A percentile compares a stretch with the other conserved stretches of the same genome.
Conservation (phyloP, 2,113 vertebrate genomes). For the Camarhynchus parvulus region DNA sequence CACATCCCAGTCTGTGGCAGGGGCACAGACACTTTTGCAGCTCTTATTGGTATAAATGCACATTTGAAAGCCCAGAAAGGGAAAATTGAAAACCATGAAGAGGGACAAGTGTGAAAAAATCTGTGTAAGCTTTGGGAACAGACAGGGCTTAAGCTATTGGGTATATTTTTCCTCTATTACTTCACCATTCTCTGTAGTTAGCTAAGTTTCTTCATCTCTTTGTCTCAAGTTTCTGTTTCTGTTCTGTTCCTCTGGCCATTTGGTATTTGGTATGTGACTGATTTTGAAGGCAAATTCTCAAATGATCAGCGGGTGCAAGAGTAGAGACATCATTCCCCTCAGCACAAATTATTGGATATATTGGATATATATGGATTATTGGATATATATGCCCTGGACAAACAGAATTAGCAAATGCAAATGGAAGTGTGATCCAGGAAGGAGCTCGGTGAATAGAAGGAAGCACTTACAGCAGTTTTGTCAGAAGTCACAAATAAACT, state of each 20-base stretch:
- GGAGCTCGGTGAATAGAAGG: background rate
- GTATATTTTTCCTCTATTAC: background rate
- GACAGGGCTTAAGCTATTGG: background rate
- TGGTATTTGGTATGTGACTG: background rate
- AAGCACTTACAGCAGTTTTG: conserved; percentile 12
- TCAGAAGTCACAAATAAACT: conserved; percentile 48
- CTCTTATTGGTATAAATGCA: background rate
- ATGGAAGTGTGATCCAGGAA: background rate
- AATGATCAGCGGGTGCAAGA: background rate
- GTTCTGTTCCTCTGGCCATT: background rate
- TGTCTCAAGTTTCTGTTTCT: background rate
- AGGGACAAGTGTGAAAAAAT: background rate
- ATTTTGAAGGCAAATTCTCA: background rate
- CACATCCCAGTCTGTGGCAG: background rate
- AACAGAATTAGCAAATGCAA: background rate
- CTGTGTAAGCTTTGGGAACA: background rate
- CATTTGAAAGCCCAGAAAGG: background rate
- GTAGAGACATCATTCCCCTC: background rate
- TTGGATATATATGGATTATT: background rate
- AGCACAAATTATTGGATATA: background rate
- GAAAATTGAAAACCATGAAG: background rate
- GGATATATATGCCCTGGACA: background rate
- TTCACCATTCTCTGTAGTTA: background rate
- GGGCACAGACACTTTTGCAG: background rate
- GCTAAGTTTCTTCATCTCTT: background rate